Evolutionary conservation across 2,888 invertebrate genomes (phyloP), one percentile per base, ranked within the genome.

Genomic region (Notodonta dromedarius): DNA sequence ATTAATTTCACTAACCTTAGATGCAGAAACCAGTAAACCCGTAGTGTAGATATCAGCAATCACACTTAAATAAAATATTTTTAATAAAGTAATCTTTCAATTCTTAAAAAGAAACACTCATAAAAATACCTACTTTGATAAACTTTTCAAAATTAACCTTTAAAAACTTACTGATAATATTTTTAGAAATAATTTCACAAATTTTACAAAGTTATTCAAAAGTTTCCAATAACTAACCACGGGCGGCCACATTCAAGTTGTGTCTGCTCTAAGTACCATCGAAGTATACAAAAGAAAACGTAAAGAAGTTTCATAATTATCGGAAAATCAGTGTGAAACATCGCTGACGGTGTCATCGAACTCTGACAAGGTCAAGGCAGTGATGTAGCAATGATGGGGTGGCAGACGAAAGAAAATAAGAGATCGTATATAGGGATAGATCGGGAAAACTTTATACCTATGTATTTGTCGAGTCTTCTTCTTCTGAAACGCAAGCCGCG

Each of bases 281-380:
- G 13, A 62, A 65, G 56, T 50, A 46, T 53, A 65, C 56, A 71
- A 70, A 61, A 57, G 57, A 63, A 72, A 72, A 63, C 42, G 60
- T 7, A 3, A 40, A 56, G 52, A 53, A 5, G 51, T 70, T 70
- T 69, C 66, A 44, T 60, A 9, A 69, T 51, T 16, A 57, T 54
- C 69, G 56, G 65, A 62, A 65, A 70, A 65, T 62, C 62, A 24
- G 57, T 61, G 52, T 61, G 59, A 71, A 71, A 67, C 52, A 40
- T 61, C 58, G 60, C 63, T 53, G 24, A 50, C 40, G 44, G 61
- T 62, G 72, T 73, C 75, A 62, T 62, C 67, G 67, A 67, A 60
- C 73, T 54, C 32, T 60, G 60, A 54, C 42, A 64, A 58, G 72
- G 73, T 70, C 73, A 74, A 12, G 67, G 72, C 57, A 63, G 58